Evolutionary conservation across 2,113 vertebrate species (phyloP), one percentile per base, ranked within the genome.

Genomic region (Cyphomyrus discorhynchus): DNA sequence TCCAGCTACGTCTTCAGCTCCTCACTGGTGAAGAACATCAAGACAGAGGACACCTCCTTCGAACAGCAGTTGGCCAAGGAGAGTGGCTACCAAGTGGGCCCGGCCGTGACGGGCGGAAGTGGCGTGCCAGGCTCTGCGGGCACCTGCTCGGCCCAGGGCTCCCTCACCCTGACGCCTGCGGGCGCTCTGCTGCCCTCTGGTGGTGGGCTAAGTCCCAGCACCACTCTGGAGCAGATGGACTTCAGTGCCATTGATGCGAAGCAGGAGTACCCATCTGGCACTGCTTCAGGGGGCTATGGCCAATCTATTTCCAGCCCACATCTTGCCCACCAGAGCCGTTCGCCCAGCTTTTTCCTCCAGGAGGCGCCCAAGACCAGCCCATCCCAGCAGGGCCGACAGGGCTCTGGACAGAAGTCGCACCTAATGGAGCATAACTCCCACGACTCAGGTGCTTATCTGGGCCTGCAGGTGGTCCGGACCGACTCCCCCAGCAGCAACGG

Each of bases 161-260:
- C 95, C 88, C 97, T 99, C 17, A 94, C 96, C 86, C 96, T 99
- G 91, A 96, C 95, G 1, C 92, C 98, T 0, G 96, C 97, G 7
- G 96, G 97, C 92, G 94, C 98, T 90, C 95, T 99, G 91, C 96
- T 99, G 92, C 97, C 98, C 0, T 99, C 98, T 1, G 98, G 98
- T 46, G 98, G 98, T 0, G 98, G 98, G 90, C 96, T 99, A 90
- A 99, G 98, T 90, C 98, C 98, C 77, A 99, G 98, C 93, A 99
- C 98, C 92, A 99, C 98, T 50, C 93, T 99, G 93, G 98, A 99
- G 93, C 98, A 99, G 94, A 99, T 99, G 98, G 98, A 99, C 91
- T 99, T 99, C 93, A 99, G 98, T 45, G 98, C 98, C 46, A 99
- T 99, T 50, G 98, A 99, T 94, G 97, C 98, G 93, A 99, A 98